phyloP scores from a whole-genome alignment of 2,113 vertebrate species.

The Thymallus thymallus region DNA sequence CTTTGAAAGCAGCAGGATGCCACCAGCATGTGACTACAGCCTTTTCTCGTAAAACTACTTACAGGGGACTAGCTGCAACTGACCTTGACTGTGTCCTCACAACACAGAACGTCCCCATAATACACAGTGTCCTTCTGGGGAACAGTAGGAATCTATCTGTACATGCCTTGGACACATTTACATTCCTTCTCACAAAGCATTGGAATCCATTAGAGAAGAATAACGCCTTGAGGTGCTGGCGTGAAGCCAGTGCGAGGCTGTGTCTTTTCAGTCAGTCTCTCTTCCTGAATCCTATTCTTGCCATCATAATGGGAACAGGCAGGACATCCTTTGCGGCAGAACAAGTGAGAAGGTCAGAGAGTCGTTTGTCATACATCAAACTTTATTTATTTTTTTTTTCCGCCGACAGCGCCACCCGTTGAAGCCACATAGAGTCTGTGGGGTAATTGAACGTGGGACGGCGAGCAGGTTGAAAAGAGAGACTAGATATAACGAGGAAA shows the following conservation, averaged over 20 bases:
- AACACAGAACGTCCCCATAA: not conserved
- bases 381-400: slow-evolving; percentile 11
- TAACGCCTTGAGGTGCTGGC: not conserved
- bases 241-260: not conserved
- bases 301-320: not conserved
- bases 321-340: not conserved
- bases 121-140: not conserved
- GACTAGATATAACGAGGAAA: slow-evolving; percentile 55
- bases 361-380: slow-evolving; percentile 5
- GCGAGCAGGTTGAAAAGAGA: slow-evolving; percentile 53
- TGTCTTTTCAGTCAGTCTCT: not conserved
- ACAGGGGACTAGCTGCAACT: not conserved
- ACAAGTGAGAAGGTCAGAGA: slow-evolving; percentile 4
- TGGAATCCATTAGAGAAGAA: not conserved
- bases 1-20: slow-evolving; percentile 36
- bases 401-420: not conserved
- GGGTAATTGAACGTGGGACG: slow-evolving; percentile 53
- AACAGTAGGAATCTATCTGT: slow-evolving; percentile 3
- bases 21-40: slow-evolving; percentile 26
- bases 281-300: not conserved
- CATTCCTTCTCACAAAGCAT: not conserved
- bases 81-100: slow-evolving; percentile 34
- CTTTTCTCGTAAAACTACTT: no score
- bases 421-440: slow-evolving; percentile 27
- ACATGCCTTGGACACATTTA: not conserved